Evolutionary conservation across 2,888 invertebrate genomes (phyloP).

Genomic region (Amphipyra tragopoginis): DNA sequence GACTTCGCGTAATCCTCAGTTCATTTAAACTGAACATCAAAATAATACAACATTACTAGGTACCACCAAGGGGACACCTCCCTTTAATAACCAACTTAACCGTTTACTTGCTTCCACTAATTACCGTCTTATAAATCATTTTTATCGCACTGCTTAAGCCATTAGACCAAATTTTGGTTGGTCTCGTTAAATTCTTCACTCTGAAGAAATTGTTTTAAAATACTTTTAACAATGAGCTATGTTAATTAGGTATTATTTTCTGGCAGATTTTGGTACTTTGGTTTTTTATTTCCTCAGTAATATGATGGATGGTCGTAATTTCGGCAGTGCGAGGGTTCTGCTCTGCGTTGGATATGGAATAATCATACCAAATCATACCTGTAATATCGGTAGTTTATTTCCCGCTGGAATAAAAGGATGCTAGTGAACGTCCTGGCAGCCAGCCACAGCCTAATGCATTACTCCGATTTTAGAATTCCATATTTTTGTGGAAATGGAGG

Average conservation of each 20-base stretch:
- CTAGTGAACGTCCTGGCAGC: constrained; percentile 42
- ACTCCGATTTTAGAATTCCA: constrained; percentile 33
- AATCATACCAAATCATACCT: constrained; percentile 50
- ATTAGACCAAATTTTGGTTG: constrained; percentile 61
- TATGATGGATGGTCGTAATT: constrained; percentile 48
- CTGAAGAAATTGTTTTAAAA: constrained; percentile 35
- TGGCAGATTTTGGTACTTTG: constrained; percentile 40
- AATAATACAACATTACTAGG: constrained; percentile 29
- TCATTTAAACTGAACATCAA: constrained; percentile 41
- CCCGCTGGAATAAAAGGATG: constrained; percentile 30
- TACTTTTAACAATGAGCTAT: constrained; percentile 37
- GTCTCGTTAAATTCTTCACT: constrained; percentile 38
- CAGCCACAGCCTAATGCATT: constrained; percentile 47
- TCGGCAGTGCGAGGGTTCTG: constrained; percentile 35
- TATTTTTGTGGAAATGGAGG: constrained; percentile 20
- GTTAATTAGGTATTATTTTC: constrained; percentile 48
- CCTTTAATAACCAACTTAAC: constrained; percentile 45
- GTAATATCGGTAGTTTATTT: constrained; percentile 48
- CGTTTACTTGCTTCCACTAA: constrained; percentile 60
- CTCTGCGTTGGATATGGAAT: constrained; percentile 37
- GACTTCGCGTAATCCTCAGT: constrained; percentile 26
- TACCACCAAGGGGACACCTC: constrained; percentile 18
- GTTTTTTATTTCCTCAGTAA: constrained; percentile 28
- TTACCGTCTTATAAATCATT: constrained; percentile 76
- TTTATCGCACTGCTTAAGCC: constrained; percentile 70